Evolutionary conservation across 2,888 invertebrate genomes (phyloP).

Genomic region (Chaetoderma sp.): DNA sequence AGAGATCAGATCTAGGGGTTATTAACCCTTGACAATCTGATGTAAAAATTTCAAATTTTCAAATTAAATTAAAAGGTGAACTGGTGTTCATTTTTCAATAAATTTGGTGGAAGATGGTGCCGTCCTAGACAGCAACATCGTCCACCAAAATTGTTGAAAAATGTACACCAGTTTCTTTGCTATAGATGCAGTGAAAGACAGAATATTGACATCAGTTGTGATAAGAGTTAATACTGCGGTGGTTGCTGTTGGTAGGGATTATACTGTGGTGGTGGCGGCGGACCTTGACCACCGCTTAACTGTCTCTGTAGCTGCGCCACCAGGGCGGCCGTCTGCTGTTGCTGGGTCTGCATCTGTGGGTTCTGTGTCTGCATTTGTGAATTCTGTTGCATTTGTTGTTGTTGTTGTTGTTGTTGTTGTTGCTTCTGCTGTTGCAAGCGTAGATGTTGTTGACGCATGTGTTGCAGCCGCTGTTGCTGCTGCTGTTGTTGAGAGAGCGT

Average conservation of each 20-base stretch:
- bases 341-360: slow-evolving; percentile 70
- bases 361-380: slow-evolving; percentile 60
- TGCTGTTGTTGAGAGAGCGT: slow-evolving; percentile 63
- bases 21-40: too few relatives aligned
- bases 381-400: slow-evolving; percentile 21
- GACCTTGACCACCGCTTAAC: slow-evolving; percentile 37
- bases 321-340: slow-evolving; percentile 63
- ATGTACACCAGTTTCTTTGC: too few relatives aligned
- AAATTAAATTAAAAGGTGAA: too few relatives aligned
- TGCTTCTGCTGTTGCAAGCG: slow-evolving; percentile 41
- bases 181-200: too few relatives aligned
- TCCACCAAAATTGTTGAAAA: too few relatives aligned
- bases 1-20: too few relatives aligned
- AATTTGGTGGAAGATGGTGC: too few relatives aligned
- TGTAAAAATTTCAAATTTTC: too few relatives aligned
- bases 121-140: too few relatives aligned
- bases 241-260: slow-evolving; percentile 36
- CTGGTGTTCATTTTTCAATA: too few relatives aligned
- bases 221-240: slow-evolving; percentile 37
- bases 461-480: slow-evolving; percentile 65
- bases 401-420: slow-evolving; percentile 63
- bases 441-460: slow-evolving; percentile 24
- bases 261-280: slow-evolving; percentile 38
- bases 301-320: slow-evolving; percentile 55
- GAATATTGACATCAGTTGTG: slow-evolving; percentile 91